These are phyloP conservation scores for Anguilla japonica DNA, from an alignment of 2,113 vertebrate genomes.

Conservation along the genomic window DNA sequence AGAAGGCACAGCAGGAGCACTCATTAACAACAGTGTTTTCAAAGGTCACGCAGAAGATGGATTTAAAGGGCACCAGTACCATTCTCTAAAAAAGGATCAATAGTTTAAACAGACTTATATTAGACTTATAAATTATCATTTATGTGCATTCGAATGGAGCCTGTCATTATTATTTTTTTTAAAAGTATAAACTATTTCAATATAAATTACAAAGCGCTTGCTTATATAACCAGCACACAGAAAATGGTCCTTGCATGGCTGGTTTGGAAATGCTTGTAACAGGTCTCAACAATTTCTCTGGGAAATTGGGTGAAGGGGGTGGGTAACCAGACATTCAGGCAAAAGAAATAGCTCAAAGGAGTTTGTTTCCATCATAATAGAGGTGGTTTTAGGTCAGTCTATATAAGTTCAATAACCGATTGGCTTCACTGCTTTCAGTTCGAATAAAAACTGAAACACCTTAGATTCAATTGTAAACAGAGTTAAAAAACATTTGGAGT, in stretches of 20 bases:
- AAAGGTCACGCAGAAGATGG: neutral
- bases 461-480: neutral
- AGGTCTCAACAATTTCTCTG: neutral
- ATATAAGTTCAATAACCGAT: neutral
- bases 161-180: neutral
- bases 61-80: neutral
- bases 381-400: neutral
- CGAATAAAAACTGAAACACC: neutral
- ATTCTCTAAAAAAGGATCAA: neutral
- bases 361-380: neutral
- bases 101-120: neutral
- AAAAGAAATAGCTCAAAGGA: neutral
- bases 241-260: neutral
- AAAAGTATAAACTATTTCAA: neutral
- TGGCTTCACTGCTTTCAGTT: neutral
- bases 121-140: neutral
- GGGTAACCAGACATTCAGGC: no score
- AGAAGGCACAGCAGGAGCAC: neutral
- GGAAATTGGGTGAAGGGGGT: neutral
- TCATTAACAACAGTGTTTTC: neutral
- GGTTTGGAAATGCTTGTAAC: neutral
- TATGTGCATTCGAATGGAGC: neutral
- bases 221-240: no score
- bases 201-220: no score
- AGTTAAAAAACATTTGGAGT: no score